Percentiles rank a stretch among this genome's conserved stretches.
These are phyloP conservation scores for Crotalus helleri DNA, from an alignment of 2,113 vertebrate genomes.

Conservation along the genomic window DNA sequence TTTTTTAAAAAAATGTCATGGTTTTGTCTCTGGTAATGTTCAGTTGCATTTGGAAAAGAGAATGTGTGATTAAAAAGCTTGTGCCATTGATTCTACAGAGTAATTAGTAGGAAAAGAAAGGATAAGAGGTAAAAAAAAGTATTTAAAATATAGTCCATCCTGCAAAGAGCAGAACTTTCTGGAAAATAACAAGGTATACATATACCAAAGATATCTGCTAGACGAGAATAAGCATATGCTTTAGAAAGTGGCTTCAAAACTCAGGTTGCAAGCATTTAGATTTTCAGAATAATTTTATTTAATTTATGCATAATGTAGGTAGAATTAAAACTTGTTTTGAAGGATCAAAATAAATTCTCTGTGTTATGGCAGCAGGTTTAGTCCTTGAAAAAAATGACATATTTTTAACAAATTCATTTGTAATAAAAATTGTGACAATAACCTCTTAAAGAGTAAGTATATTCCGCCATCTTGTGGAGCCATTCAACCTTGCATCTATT, in stretches of 20 bases:
- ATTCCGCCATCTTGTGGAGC: constrained; percentile 2
- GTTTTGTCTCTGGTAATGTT: neutral
- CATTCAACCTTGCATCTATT: neutral
- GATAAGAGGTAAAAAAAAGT: neutral
- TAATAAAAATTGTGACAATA: neutral
- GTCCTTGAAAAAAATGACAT: neutral
- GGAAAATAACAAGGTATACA: neutral
- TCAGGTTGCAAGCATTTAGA: neutral
- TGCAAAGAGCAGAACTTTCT: neutral
- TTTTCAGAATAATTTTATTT: neutral
- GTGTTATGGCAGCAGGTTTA: neutral
- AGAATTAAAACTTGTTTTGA: neutral
- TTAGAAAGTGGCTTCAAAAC: neutral
- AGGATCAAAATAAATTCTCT: neutral
- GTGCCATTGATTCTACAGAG: neutral
- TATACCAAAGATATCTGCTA: neutral
- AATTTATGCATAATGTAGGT: neutral
- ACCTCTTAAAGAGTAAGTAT: neutral
- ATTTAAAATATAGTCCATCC: neutral
- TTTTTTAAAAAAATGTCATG: neutral
- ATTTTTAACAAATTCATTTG: neutral
- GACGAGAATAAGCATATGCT: neutral
- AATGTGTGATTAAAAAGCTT: neutral
- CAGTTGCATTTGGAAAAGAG: neutral
- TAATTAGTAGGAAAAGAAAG: neutral